Base-by-base conservation (phyloP, 2,888 invertebrate genomes). In the Geophilus truncorum region DNA sequence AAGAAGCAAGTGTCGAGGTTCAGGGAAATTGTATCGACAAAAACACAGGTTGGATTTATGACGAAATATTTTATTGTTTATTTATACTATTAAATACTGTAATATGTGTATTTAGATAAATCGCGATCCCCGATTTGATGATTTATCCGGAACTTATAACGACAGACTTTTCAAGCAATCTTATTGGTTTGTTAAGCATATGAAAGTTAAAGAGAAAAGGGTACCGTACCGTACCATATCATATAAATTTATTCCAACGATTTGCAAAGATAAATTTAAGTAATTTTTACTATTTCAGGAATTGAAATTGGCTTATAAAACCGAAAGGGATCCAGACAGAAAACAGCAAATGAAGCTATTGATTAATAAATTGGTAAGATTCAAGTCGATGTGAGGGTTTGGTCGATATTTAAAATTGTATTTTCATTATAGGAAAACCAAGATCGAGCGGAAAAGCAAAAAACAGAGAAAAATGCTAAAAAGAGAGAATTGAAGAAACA, bases 91-190 rank as follows among this genome's bases (percentile, higher is more conserved):
- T n/a, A n/a, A n/a, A n/a, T n/a, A n/a, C n/a, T n/a, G n/a, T n/a
- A n/a, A n/a, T n/a, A n/a, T n/a, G n/a, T n/a, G n/a, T n/a, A n/a
- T n/a, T n/a, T 23, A 78, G 78, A 18, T 21, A 2, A 21, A 1
- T n/a, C 23, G 79, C 10, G 51, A 51, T 57, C 51, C 57, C 5
- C n/a, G 51, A 25, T 51, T 79, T 79, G 51, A 51, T 45, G 79
- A 79, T 45, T 6, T 79, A 1, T 79, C 79, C 15, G 79, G 79
- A 9, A 79, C 45, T 12, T 79, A 30, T 28, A 45, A 79, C 23
- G 79, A 79, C 9, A 21, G 15, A 23, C 18, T 57, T 1, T 79
- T 79, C 57, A 25, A 51, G 28, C 1, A n/a, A 15, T 23, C 18
- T 9, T 79, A 79, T n/a, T 23, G 12, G 7, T 79, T 79, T 25